phyloP scores from a whole-genome alignment of 2,113 vertebrate genomes.

The Anarrhichthys ocellatus region DNA sequence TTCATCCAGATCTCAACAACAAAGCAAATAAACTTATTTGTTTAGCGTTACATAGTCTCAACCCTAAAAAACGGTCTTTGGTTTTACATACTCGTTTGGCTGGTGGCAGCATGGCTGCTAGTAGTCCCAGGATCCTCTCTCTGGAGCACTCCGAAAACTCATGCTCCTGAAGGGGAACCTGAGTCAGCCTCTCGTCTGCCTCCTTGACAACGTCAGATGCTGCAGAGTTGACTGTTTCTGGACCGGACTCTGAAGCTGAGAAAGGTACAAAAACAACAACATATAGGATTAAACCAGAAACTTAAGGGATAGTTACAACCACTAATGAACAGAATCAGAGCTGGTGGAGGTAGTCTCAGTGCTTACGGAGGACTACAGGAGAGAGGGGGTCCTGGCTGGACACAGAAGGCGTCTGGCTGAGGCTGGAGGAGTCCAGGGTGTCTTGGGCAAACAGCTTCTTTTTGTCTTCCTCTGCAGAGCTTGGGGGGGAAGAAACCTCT shows the following conservation, averaged over 20 bases:
- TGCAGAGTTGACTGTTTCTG: slow-evolving; percentile 69
- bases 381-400: slow-evolving; percentile 82
- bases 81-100: slow-evolving; percentile 85
- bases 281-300: background rate
- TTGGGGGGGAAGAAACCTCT: slow-evolving; percentile 39
- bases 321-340: background rate
- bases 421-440: slow-evolving; percentile 78
- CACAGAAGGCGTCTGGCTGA: slow-evolving; percentile 81
- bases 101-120: slow-evolving; percentile 96
- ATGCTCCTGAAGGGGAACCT: slow-evolving; percentile 88
- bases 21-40: background rate
- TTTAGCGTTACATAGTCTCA: background rate
- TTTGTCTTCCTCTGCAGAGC: slow-evolving; percentile 57
- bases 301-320: background rate
- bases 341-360: background rate
- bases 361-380: slow-evolving; percentile 76
- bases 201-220: slow-evolving; percentile 75
- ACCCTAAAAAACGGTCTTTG: background rate
- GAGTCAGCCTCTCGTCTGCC: slow-evolving; percentile 79
- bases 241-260: slow-evolving; percentile 65
- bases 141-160: slow-evolving; percentile 97
- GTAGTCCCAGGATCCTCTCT: slow-evolving; percentile 94
- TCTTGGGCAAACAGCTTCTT: slow-evolving; percentile 78
- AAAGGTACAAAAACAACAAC: background rate
- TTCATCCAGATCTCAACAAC: background rate